Percentiles rank a stretch among this genome's conserved stretches.
These are phyloP conservation scores for Odocoileus hemionus DNA, from an alignment of 2,113 vertebrate genomes.

Conservation along the genomic window DNA sequence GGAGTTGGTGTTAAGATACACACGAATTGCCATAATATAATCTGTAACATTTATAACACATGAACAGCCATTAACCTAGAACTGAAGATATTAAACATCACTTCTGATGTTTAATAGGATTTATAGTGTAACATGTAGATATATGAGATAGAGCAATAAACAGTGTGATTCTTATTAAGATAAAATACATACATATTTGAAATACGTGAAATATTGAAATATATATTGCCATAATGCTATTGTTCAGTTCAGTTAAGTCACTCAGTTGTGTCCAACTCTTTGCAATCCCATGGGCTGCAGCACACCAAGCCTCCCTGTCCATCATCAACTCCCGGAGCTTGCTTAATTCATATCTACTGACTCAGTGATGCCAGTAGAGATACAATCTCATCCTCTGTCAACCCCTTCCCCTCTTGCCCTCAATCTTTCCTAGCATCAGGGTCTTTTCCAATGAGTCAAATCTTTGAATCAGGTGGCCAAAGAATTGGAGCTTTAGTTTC, in stretches of 20 bases:
- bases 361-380: neutral
- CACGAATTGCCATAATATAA: neutral
- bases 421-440: neutral
- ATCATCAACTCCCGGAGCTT: neutral
- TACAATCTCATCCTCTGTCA: neutral
- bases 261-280: neutral
- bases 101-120: neutral
- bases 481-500: neutral
- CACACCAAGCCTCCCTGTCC: neutral
- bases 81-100: neutral
- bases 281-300: neutral
- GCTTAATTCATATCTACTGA: neutral
- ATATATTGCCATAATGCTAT: neutral
- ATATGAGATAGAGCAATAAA: neutral
- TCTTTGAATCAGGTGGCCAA: neutral
- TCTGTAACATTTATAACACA: neutral
- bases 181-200: neutral
- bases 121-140: neutral
- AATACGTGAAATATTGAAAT: neutral
- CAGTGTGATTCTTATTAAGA: neutral
- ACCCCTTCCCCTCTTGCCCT: neutral
- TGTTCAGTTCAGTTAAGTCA: neutral
- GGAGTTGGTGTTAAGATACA: neutral
- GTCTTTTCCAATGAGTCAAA: neutral
- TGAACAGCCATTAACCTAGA: neutral